Base-by-base conservation (phyloP, 2,888 invertebrate genomes). In the Ditula angustiorana region DNA sequence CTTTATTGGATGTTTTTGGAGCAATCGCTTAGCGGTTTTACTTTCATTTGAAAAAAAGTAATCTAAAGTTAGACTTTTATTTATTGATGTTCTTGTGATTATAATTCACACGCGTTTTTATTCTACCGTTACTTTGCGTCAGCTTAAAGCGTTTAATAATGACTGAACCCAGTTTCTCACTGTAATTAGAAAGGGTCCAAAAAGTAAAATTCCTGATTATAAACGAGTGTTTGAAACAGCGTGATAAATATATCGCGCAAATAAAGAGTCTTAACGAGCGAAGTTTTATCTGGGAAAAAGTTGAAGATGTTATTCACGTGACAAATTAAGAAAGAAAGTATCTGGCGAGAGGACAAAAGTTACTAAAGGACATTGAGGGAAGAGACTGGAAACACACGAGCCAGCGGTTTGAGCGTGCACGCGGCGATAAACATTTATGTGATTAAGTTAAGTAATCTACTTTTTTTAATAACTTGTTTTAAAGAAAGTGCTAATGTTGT, bases 271-370 rank as follows among this genome's bases (percentile, higher is more conserved):
- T 56, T 63, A 67, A 67, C 67, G 67, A 67, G 50, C 49, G 21
- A 70, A 70, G 47, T 69, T 68, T 70, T 69, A 70, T 70, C 69
- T 47, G n/a, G 58, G 55, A 63, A 67, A 62, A 67, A 66, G 61
- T 67, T 67, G 28, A 56, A 67, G 63, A 69, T 69, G 67, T 67
- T 67, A 67, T 67, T 67, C 69, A 63, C 61, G 69, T 70, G 71
- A 69, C 69, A 71, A 71, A 71, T 71, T 69, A 71, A 70, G 69
- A 62, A 70, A 52, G 68, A 68, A 69, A 52, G 58, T 67, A 67
- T 64, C 58, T 59, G 64, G 64, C 46, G 64, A 30, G 52, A 33
- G 57, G 56, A 58, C 57, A 44, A 53, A 64, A 64, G 64, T 64
- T 64, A 46, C 23, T 46, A 52, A 58, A 52, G 58, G 58, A 59